Conservation (phyloP, 2,113 vertebrate species). For the Rhinogobius similis region DNA sequence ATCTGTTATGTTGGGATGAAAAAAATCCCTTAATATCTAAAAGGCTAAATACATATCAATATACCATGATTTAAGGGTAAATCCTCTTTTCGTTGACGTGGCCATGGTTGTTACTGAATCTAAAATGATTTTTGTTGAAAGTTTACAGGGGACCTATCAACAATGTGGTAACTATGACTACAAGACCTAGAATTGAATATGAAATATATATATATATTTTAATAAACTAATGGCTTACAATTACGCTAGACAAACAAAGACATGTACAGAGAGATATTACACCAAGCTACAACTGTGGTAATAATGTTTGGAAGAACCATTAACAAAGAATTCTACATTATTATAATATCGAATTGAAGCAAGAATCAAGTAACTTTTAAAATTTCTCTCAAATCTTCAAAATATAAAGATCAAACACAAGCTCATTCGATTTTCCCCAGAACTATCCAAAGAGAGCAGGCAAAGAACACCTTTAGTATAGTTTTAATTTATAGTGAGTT, state of each 20-base stretch:
- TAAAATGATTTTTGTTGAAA: too few relatives aligned
- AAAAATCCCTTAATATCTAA: too few relatives aligned
- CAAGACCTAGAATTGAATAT: too few relatives aligned
- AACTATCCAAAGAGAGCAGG: constrained; percentile 6
- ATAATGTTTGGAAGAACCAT: neutral
- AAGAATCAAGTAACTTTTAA: constrained; percentile 4
- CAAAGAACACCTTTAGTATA: constrained; percentile 41
- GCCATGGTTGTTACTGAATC: neutral
- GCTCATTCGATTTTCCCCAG: constrained; percentile 19
- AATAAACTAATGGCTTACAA: neutral
- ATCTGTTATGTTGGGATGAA: too few relatives aligned
- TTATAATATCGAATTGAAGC: neutral
- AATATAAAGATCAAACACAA: constrained; percentile 31
- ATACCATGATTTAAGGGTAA: neutral
- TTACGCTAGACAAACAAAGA: neutral
- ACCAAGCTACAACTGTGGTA: too few relatives aligned
- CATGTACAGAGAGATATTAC: too few relatives aligned
- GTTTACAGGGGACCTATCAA: too few relatives aligned
- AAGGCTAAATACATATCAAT: too few relatives aligned
- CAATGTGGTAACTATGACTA: too few relatives aligned
- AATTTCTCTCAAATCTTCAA: neutral
- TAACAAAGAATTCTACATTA: too few relatives aligned
- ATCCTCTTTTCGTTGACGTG: neutral
- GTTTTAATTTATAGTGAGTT: constrained; percentile 42
- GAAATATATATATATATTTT: too few relatives aligned